A percentile compares a stretch with the other conserved stretches of the same genome.
These are phyloP conservation scores for Salticus scenicus DNA, from an alignment of 2,888 invertebrate genomes.

Conservation along the genomic window DNA sequence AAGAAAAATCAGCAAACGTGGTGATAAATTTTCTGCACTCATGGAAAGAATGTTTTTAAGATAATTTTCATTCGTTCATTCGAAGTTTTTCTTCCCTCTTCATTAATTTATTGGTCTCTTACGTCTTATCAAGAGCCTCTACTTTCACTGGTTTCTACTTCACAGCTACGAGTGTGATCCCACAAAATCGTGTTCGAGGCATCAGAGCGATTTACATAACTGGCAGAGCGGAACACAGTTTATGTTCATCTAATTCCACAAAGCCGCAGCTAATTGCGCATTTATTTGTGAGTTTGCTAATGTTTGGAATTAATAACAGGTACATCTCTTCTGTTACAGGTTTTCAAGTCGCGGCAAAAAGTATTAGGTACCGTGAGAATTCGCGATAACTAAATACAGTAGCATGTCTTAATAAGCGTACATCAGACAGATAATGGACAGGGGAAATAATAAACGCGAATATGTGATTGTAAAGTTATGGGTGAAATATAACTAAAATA, in stretches of 20 bases:
- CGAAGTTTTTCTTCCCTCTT: constrained; percentile 27
- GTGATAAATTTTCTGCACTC: constrained; percentile 47
- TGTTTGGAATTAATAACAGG: constrained; percentile 35
- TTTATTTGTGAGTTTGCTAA: constrained; percentile 47
- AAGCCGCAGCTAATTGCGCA: constrained; percentile 52
- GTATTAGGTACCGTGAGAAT: background rate
- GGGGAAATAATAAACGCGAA: background rate
- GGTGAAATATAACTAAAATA: background rate
- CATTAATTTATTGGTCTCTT: constrained; percentile 61
- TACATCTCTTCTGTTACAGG: constrained; percentile 10
- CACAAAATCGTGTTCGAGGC: constrained; percentile 36
- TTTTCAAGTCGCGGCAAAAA: constrained; percentile 26
- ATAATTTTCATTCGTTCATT: constrained; percentile 60
- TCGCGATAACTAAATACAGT: background rate
- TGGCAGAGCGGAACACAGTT: background rate
- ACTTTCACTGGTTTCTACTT: background rate
- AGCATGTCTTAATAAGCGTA: no score
- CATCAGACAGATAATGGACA: no score
- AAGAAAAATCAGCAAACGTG: background rate
- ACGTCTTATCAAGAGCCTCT: constrained; percentile 30
- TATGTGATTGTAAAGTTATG: background rate
- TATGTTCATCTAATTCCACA: constrained; percentile 21
- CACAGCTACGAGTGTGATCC: constrained; percentile 18
- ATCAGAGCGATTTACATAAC: constrained; percentile 46
- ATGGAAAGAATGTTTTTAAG: constrained; percentile 49